Evolutionary conservation across 2,888 invertebrate genomes (phyloP).

Genomic region (Drosophila suboccidentalis): DNA sequence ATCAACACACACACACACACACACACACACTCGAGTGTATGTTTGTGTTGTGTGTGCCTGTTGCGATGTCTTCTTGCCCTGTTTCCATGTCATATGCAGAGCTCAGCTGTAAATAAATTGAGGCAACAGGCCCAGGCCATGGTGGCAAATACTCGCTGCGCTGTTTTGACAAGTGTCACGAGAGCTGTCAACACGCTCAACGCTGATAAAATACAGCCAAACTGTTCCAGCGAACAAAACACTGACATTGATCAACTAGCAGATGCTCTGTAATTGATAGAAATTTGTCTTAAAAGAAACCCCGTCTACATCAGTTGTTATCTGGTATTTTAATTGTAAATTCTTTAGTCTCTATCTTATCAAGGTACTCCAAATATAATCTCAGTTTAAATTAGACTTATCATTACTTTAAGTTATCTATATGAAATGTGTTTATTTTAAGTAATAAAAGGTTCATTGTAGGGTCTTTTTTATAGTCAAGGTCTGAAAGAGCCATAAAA

Average conservation of each 20-base stretch:
- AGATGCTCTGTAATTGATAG: slow-evolving; percentile 25
- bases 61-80: slow-evolving; percentile 24
- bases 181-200: slow-evolving; percentile 69
- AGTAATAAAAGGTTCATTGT: neutral
- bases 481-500: slow-evolving; percentile 5
- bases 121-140: slow-evolving; percentile 27
- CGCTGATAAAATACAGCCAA: slow-evolving; percentile 50
- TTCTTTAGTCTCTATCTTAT: slow-evolving; percentile 38
- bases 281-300: neutral
- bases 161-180: slow-evolving; percentile 77
- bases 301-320: neutral
- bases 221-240: slow-evolving; percentile 9
- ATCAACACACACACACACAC: slow-evolving; percentile 30
- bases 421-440: neutral
- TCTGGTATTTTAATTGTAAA: slow-evolving; percentile 12
- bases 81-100: slow-evolving; percentile 33
- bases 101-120: slow-evolving; percentile 61
- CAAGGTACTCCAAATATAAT: slow-evolving; percentile 8
- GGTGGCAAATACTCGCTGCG: slow-evolving; percentile 56
- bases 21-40: neutral
- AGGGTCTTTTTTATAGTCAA: neutral
- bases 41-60: slow-evolving; percentile 4
- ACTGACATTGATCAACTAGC: slow-evolving; percentile 9
- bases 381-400: slow-evolving; percentile 4
- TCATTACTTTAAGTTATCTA: slow-evolving; percentile 6